These are phyloP conservation scores for Mantis religiosa DNA, from an alignment of 2,888 invertebrate species.

Conservation along the genomic window DNA sequence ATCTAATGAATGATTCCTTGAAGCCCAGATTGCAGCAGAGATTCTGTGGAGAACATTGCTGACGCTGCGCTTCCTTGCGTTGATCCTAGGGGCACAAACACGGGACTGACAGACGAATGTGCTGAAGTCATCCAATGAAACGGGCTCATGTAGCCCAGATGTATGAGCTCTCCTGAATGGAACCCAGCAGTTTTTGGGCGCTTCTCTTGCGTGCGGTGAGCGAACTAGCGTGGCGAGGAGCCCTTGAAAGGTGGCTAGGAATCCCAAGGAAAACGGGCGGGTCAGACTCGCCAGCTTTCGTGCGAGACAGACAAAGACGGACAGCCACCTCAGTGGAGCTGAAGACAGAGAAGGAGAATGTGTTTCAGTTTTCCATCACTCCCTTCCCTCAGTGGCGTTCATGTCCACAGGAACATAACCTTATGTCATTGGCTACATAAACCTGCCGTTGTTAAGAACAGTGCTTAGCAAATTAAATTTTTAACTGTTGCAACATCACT, in stretches of 20 bases:
- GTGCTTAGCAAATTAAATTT: neutral
- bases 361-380: neutral
- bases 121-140: too few relatives aligned
- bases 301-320: neutral
- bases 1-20: too few relatives aligned
- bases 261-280: slow-evolving; percentile 10
- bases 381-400: neutral
- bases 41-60: too few relatives aligned
- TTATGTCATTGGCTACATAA: neutral
- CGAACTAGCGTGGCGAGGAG: neutral
- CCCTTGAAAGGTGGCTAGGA: neutral
- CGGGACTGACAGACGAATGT: too few relatives aligned
- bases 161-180: neutral
- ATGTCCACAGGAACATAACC: neutral
- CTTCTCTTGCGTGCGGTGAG: neutral
- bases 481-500: neutral
- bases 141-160: too few relatives aligned
- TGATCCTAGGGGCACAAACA: too few relatives aligned
- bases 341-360: neutral
- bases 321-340: neutral
- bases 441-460: neutral
- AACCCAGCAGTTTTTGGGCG: neutral
- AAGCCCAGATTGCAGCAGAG: too few relatives aligned
- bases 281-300: slow-evolving; percentile 1
- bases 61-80: too few relatives aligned